Evolutionary conservation across 2,888 invertebrate species (phyloP).

Genomic region (Phyllotreta striolata): DNA sequence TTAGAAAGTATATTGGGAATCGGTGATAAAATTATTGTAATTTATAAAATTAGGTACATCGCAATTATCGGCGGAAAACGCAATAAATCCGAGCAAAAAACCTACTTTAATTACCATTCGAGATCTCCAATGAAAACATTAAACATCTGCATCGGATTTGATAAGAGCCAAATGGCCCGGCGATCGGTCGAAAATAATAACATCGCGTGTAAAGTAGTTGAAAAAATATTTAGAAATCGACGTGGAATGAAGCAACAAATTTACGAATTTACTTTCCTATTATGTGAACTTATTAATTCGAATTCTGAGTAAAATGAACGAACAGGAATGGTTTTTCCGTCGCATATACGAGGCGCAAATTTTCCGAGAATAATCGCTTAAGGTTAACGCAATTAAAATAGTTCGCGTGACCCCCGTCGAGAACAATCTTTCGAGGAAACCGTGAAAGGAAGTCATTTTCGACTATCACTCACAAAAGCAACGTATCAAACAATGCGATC

Average conservation of each 20-base stretch:
- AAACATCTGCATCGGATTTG: slow-evolving; percentile 36
- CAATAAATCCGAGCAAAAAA: slow-evolving; percentile 36
- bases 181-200: slow-evolving; percentile 12
- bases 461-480: slow-evolving; percentile 39
- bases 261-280: no score
- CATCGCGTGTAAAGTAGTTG: slow-evolving; percentile 9
- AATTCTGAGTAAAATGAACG: no score
- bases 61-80: no score
- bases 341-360: no score
- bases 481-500: slow-evolving; percentile 36
- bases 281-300: no score
- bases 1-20: no score
- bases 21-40: no score
- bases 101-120: slow-evolving; percentile 34
- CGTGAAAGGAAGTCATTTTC: slow-evolving; percentile 39
- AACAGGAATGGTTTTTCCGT: no score
- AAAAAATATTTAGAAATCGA: slow-evolving; percentile 14
- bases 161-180: slow-evolving; percentile 32
- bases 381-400: slow-evolving; percentile 32
- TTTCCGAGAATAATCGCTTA: slow-evolving; percentile 24
- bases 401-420: slow-evolving; percentile 35
- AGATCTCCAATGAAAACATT: slow-evolving; percentile 34
- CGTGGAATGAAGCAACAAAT: slow-evolving; percentile 10
- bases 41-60: no score
- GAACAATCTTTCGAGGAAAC: slow-evolving; percentile 33